A percentile compares a stretch with the other conserved stretches of the same genome.
phyloP scores from a whole-genome alignment of 2,113 vertebrate genomes.

The Eretmochelys imbricata region DNA sequence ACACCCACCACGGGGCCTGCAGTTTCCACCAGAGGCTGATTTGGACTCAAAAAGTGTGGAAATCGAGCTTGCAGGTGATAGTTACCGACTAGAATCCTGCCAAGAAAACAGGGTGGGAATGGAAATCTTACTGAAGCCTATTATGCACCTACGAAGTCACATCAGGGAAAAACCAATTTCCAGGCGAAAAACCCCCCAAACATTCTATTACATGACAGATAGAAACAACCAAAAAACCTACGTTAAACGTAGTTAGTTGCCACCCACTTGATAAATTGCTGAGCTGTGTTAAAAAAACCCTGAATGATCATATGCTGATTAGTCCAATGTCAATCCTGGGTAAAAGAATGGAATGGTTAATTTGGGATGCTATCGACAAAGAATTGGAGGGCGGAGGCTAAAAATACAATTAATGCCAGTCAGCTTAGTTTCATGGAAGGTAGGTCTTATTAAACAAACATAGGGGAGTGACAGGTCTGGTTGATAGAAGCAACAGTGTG shows the following conservation, averaged over 20 bases:
- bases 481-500: neutral
- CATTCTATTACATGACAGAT: neutral
- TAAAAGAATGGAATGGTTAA: neutral
- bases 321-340: neutral
- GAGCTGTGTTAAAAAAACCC: neutral
- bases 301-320: neutral
- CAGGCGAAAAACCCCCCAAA: neutral
- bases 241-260: neutral
- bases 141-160: neutral
- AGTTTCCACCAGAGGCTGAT: neutral
- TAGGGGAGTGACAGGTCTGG: neutral
- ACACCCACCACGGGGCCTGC: accelerated
- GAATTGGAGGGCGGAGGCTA: neutral
- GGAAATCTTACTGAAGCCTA: neutral
- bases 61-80: neutral
- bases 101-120: neutral
- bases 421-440: neutral
- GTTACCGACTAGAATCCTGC: neutral
- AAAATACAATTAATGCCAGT: neutral
- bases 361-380: neutral
- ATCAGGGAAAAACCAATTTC: neutral
- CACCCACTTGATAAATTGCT: neutral
- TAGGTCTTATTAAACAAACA: neutral
- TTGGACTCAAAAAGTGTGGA: neutral
- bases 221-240: neutral